These are phyloP conservation scores for Drosophila asahinai DNA, from an alignment of 1,140 invertebrate species.

Conservation along the genomic window DNA sequence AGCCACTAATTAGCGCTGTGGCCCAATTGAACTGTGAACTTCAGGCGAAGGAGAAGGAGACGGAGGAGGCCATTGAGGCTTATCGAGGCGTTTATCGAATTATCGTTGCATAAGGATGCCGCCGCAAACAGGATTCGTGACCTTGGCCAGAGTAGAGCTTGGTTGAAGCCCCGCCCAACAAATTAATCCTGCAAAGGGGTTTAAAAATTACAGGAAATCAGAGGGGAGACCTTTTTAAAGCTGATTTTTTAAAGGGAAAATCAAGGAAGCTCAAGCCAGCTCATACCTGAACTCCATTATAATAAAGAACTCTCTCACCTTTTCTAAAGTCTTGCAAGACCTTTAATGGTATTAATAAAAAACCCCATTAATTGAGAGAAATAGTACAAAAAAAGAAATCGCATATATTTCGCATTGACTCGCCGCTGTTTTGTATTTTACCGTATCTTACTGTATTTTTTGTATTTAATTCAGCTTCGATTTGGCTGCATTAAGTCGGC, in stretches of 20 bases:
- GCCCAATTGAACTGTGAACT: slow-evolving; percentile 78
- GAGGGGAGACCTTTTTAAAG: background rate
- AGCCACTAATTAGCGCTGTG: slow-evolving; percentile 66
- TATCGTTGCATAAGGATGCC: slow-evolving; percentile 47
- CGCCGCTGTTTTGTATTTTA: slow-evolving; percentile 15
- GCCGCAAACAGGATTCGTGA: slow-evolving; percentile 26
- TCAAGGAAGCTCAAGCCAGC: too few species aligned
- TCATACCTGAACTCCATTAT: too few species aligned
- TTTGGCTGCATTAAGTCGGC: slow-evolving; percentile 23
- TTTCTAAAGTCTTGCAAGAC: background rate
- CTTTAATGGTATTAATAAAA: slow-evolving; percentile 3
- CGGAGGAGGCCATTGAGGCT: slow-evolving; percentile 29
- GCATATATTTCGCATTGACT: slow-evolving; percentile 19
- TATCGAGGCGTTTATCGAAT: slow-evolving; percentile 50
- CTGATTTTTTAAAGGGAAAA: too few species aligned
- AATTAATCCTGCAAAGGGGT: slow-evolving; percentile 8
- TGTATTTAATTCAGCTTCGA: slow-evolving; percentile 33
- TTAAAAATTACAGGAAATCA: background rate
- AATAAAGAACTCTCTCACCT: too few species aligned
- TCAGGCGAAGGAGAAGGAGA: slow-evolving; percentile 6
- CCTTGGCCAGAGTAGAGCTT: slow-evolving; percentile 20
- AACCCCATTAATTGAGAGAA: background rate
- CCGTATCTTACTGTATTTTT: slow-evolving; percentile 5
- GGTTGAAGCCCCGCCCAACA: background rate
- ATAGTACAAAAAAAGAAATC: slow-evolving; percentile 26